phyloP scores from a whole-genome alignment of 2,888 invertebrate genomes.

The Chaetoderma sp. region DNA sequence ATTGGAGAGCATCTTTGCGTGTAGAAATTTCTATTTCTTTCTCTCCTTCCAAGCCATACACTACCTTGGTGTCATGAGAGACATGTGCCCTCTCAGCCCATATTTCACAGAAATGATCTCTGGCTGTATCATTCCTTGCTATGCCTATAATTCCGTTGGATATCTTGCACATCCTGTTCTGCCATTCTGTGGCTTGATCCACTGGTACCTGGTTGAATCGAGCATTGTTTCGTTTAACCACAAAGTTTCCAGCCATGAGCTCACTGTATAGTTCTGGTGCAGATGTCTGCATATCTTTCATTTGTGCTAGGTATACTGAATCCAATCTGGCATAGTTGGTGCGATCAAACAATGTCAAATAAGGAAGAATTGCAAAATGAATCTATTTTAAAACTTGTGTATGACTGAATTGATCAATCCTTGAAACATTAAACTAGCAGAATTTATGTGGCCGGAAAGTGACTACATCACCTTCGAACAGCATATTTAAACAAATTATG shows the following conservation, averaged over 20 bases:
- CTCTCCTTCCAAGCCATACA: background rate
- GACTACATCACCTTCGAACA: too few species aligned
- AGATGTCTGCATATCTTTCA: constrained; percentile 16
- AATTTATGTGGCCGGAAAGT: too few species aligned
- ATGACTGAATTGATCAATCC: too few species aligned
- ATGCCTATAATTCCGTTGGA: constrained; percentile 28
- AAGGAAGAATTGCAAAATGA: too few species aligned
- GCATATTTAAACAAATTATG: too few species aligned
- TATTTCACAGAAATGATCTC: constrained; percentile 26
- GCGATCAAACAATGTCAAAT: too few species aligned
- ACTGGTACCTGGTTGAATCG: constrained; percentile 30
- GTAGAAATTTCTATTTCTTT: background rate
- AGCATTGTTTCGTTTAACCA: constrained; percentile 21
- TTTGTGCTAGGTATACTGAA: constrained; percentile 34
- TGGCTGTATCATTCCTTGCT: constrained; percentile 22
- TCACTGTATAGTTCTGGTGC: constrained; percentile 26
- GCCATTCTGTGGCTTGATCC: constrained; percentile 31
- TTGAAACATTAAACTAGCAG: too few species aligned
- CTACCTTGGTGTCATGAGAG: background rate
- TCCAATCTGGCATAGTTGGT: too few species aligned
- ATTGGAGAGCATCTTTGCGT: constrained; percentile 6
- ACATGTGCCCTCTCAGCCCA: constrained; percentile 21
- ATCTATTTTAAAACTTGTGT: too few species aligned
- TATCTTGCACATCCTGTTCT: constrained; percentile 27
- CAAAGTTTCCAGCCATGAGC: constrained; percentile 26